Conservation (phyloP, 2,797 vertebrate species). For the Sebastes minor region DNA sequence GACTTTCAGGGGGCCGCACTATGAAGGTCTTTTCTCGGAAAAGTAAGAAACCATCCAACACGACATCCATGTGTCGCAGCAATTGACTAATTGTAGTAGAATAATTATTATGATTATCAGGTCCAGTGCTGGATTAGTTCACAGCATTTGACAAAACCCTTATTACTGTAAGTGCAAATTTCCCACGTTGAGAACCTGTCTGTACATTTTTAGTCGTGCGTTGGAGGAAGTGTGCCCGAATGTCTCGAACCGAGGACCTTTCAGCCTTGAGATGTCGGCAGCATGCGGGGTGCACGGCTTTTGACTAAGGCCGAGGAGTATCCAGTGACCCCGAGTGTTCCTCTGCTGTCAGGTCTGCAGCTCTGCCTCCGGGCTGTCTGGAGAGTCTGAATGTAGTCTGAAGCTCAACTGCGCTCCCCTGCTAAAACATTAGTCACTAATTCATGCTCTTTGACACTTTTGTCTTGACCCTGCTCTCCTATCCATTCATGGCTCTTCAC, state of each 20-base stretch:
- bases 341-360: constrained; percentile 51
- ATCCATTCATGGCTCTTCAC: not conserved
- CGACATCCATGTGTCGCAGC: not conserved
- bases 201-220: constrained; percentile 1
- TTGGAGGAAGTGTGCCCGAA: not conserved
- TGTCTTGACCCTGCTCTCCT: not conserved
- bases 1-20: not conserved
- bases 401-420: constrained; percentile 29
- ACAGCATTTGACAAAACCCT: not conserved
- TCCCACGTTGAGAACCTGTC: not conserved
- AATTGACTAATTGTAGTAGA: not conserved
- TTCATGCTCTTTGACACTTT: constrained; percentile 29
- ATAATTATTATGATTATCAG: not conserved
- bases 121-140: not conserved
- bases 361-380: constrained; percentile 48
- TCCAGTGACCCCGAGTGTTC: constrained; percentile 42
- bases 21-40: not conserved
- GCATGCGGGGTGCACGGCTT: constrained; percentile 33
- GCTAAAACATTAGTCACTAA: constrained; percentile 36
- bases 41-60: not conserved
- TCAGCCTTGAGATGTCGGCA: constrained; percentile 35
- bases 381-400: constrained; percentile 48
- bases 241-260: constrained; percentile 22
- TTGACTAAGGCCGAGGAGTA: constrained; percentile 33
- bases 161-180: not conserved